Evolutionary conservation across 30 jellyfish, hydroid and myxozoan species (phyloP).

Genomic region (Phacellophora camtschatica): DNA sequence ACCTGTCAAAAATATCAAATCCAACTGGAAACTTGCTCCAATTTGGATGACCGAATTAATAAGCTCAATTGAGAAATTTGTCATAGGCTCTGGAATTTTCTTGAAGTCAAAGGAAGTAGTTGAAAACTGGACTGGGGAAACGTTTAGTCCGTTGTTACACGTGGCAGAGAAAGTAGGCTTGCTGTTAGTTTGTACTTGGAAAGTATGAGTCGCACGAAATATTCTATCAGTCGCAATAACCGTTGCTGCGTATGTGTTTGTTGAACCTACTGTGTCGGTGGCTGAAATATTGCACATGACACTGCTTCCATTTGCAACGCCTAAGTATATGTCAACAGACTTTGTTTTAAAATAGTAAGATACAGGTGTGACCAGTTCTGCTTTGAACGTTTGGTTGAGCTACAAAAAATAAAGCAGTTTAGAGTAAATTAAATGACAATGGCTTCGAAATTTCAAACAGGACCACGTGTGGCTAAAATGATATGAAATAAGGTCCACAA

Average conservation of each 20-base stretch:
- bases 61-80: constrained; percentile 22
- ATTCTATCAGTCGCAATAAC: not conserved
- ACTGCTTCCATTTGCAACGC: constrained; percentile 24
- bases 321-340: constrained; percentile 9
- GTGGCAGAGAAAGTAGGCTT: not conserved
- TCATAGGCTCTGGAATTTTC: constrained; percentile 37
- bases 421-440: too few species aligned
- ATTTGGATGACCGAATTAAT: constrained; percentile 4
- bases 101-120: constrained; percentile 16
- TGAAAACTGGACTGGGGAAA: not conserved
- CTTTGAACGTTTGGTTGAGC: constrained; percentile 45
- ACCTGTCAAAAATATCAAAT: constrained; percentile 12
- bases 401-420: not conserved
- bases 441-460: too few species aligned
- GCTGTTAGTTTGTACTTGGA: constrained; percentile 31
- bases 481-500: too few species aligned
- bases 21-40: not conserved
- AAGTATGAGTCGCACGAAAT: not conserved
- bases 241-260: not conserved
- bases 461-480: too few species aligned
- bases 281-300: not conserved
- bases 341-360: constrained; percentile 39
- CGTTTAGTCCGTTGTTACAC: constrained; percentile 19
- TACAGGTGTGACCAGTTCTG: constrained; percentile 25
- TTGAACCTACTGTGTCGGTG: not conserved